Base-by-base conservation (phyloP, 2,797 vertebrate species). In the Thamnophis elegans region DNA sequence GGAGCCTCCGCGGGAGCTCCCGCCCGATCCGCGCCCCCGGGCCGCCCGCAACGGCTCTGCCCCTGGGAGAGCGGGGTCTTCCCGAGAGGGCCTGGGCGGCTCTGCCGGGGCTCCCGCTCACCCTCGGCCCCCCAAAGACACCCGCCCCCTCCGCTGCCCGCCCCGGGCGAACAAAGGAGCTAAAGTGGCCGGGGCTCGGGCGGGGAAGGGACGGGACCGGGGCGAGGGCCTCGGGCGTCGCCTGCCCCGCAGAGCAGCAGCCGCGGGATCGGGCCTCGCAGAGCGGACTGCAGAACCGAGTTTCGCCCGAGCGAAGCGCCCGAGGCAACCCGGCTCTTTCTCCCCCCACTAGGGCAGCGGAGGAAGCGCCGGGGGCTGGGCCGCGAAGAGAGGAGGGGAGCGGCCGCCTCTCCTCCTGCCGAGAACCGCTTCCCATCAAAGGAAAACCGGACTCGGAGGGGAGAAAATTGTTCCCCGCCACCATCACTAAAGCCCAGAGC, bases 401-500 rank as follows among this genome's bases (percentile, higher is more conserved):
- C n/a, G 5, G 1, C 28, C 13, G 5, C 62, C n/a, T 6, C 2
- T 13, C 65, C 14, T 0, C 1, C 65, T 16, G 26, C 65, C n/a
- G 1, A 14, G 7, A 16, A 8, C 62, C 0, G 6, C 4, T 12
- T 62, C 3, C 26, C 25, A 4, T 2, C 2, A 16, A 32, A 12
- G 2, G n/a, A 20, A 20, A 9, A 36, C 68, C 1, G 0, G 68
- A 8, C 32, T 18, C 20, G 3, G 16, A 5, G 3, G 14, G 16
- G 16, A 36, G 16, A 1, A 42, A 42, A 78, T 9, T 0, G 2
- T 36, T 73, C 6, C 32, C 18, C 32, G 16, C 1, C 62, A 14
- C 6, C 28, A 26, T 5, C 58, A 8, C 22, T 65, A 1, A n/a
- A n/a, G 4, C 28, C 59, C 59, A 2, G 28, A 7, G 1, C n/a